Conservation (phyloP, 2,888 invertebrate genomes). For the Abrostola triplasia region DNA sequence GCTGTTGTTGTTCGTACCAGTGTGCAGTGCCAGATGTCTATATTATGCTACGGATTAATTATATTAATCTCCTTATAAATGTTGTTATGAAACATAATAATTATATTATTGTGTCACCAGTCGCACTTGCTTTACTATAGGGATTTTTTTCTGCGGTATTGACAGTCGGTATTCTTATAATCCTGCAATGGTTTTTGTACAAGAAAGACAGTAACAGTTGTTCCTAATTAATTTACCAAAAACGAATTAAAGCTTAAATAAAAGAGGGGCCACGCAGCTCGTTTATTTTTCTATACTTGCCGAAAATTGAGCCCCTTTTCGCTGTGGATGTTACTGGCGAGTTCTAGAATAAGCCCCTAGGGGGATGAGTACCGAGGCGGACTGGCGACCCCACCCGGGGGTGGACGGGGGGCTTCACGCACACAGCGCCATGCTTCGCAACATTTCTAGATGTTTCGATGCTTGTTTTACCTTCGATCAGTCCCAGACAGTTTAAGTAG, state of each 20-base stretch:
- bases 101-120: slow-evolving; percentile 6
- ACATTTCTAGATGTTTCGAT: neutral
- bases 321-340: neutral
- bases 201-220: too few relatives aligned
- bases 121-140: neutral
- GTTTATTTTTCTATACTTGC: too few relatives aligned
- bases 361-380: neutral
- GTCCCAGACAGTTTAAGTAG: too few relatives aligned
- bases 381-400: neutral
- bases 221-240: too few relatives aligned
- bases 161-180: too few relatives aligned
- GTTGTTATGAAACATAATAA: slow-evolving; percentile 12
- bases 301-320: too few relatives aligned
- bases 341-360: neutral
- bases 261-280: too few relatives aligned
- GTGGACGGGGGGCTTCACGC: neutral
- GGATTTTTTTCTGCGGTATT: too few relatives aligned
- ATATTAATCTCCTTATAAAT: slow-evolving; percentile 29
- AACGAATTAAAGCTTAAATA: too few relatives aligned
- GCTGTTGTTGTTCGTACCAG: slow-evolving; percentile 40
- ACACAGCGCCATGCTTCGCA: neutral
- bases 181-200: too few relatives aligned
- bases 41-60: slow-evolving; percentile 32
- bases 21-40: slow-evolving; percentile 32
- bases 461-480: neutral